These are phyloP conservation scores for Euwallacea similis DNA, from an alignment of 1,140 invertebrate species.

Conservation along the genomic window DNA sequence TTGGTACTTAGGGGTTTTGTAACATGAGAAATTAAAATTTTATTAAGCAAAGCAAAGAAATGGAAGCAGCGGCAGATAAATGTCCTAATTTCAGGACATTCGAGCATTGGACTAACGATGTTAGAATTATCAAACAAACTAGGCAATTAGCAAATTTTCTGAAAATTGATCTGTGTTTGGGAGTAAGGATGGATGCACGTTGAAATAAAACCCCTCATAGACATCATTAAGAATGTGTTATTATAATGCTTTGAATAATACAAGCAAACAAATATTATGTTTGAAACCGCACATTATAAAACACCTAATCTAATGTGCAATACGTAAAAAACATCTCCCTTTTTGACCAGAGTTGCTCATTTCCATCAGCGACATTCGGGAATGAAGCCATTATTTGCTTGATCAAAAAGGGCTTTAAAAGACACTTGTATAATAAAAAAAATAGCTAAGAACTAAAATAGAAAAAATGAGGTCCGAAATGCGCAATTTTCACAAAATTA, in stretches of 20 bases:
- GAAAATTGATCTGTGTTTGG: too few species aligned
- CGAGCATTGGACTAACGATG: too few species aligned
- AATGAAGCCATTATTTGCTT: too few species aligned
- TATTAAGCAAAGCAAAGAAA: too few species aligned
- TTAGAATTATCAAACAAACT: too few species aligned
- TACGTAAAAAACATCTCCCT: constrained; percentile 16
- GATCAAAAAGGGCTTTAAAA: constrained; percentile 10
- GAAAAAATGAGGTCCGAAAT: constrained; percentile 33
- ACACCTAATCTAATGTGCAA: constrained; percentile 30
- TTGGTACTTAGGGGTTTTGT: too few species aligned
- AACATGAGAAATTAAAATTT: too few species aligned
- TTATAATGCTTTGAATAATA: constrained; percentile 33
- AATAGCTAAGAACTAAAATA: constrained; percentile 22
- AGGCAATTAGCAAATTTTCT: too few species aligned
- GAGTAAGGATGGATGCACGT: neutral
- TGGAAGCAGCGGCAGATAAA: too few species aligned
- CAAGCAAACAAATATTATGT: constrained; percentile 33
- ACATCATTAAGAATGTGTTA: constrained; percentile 34
- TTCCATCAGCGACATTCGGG: too few species aligned
- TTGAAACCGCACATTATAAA: constrained; percentile 35
- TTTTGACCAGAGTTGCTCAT: neutral
- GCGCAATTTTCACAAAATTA: constrained; percentile 18
- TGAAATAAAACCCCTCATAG: constrained; percentile 11
- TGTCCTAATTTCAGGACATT: too few species aligned
- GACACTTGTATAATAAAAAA: constrained; percentile 18